Evolutionary conservation across 2,888 invertebrate species (phyloP).

Genomic region (Caenorhabditis sulstoni): DNA sequence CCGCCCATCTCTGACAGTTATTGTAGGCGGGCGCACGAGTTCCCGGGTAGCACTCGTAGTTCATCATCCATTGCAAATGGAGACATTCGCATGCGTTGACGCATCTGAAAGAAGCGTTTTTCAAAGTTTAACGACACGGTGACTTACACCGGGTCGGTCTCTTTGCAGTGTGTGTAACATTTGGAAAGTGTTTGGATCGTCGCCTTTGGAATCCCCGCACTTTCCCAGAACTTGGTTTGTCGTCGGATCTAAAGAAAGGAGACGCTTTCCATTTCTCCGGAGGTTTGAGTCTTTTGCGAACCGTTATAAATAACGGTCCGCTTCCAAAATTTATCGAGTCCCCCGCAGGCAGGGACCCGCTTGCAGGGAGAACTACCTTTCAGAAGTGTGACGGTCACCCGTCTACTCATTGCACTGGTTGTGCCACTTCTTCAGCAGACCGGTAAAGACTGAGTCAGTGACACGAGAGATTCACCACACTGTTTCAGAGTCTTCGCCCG

Average conservation of each 20-base stretch:
- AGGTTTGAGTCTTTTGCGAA: no score
- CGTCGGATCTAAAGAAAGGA: constrained; percentile 68
- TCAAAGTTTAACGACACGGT: constrained; percentile 33
- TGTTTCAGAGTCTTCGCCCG: no score
- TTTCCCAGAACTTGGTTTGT: constrained; percentile 70
- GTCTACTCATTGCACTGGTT: no score
- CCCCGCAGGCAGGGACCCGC: no score
- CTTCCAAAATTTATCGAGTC: no score
- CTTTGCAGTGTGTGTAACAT: constrained; percentile 72
- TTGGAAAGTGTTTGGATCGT: constrained; percentile 63
- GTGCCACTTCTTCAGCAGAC: no score
- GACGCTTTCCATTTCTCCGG: neutral
- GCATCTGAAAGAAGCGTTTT: constrained; percentile 65
- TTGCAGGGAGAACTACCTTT: no score
- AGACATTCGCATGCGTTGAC: constrained; percentile 77
- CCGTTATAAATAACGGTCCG: no score
- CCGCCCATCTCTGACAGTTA: constrained; percentile 76
- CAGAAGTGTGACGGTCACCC: no score
- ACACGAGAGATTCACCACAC: no score
- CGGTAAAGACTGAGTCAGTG: no score
- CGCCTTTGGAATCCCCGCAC: constrained; percentile 69
- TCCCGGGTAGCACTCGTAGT: constrained; percentile 73
- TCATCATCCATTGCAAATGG: constrained; percentile 76
- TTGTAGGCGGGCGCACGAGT: constrained; percentile 68
- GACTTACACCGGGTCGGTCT: constrained; percentile 69